Evolutionary conservation across 2,113 vertebrate species (phyloP).

Genomic region (rabbit (Oryctolagus cuniculus)): DNA sequence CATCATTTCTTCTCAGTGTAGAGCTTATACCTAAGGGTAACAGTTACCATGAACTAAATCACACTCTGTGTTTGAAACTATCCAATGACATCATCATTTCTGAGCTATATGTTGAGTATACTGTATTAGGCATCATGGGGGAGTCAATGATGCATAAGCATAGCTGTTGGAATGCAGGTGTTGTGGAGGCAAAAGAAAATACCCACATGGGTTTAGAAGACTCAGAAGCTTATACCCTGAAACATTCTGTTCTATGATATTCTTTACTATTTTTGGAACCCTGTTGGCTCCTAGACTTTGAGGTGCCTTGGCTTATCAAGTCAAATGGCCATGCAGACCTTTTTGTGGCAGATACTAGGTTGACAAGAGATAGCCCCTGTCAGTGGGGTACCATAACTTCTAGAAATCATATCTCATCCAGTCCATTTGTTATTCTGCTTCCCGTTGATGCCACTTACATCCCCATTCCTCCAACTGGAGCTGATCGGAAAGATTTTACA

Average conservation of each 20-base stretch:
- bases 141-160: background rate
- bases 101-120: background rate
- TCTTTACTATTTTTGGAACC: background rate
- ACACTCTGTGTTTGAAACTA: background rate
- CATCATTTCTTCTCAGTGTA: conserved; percentile 1
- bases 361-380: background rate
- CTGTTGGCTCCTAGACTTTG: background rate
- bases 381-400: background rate
- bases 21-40: background rate
- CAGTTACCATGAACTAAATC: background rate
- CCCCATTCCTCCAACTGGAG: background rate
- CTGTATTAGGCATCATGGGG: background rate
- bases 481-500: conserved; percentile 12
- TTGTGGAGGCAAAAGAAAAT: conserved; percentile 20
- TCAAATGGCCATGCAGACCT: background rate
- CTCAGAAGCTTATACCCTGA: background rate
- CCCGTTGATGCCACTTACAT: background rate
- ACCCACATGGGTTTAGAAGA: background rate
- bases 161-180: background rate
- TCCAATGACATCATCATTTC: background rate
- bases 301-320: background rate
- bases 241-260: background rate
- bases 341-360: background rate
- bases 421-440: background rate
- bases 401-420: background rate